A percentile compares a stretch with the other conserved stretches of the same genome.
Evolutionary conservation across 2,888 invertebrate genomes (phyloP).

Genomic region (Calameuta filiformis): DNA sequence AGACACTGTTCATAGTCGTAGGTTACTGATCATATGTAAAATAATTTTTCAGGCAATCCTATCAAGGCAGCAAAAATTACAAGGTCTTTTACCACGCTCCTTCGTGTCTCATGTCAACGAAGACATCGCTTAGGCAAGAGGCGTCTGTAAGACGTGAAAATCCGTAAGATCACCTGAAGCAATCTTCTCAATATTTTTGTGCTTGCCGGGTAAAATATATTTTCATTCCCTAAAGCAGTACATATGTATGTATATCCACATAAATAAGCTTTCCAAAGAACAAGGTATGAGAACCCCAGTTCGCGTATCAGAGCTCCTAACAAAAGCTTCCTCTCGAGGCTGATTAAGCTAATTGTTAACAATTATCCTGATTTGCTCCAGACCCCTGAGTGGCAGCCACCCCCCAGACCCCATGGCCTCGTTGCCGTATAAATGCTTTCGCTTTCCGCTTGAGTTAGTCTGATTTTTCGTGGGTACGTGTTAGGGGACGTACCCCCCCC

Average conservation of each 20-base stretch:
- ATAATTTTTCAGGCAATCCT: not conserved
- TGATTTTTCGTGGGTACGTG: slow-evolving; percentile 42
- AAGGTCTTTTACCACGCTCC: no score
- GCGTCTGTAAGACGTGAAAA: no score
- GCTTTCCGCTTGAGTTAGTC: slow-evolving; percentile 50
- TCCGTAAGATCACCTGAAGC: no score
- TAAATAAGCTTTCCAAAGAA: not conserved
- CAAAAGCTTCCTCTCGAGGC: slow-evolving; percentile 63
- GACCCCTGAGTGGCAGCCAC: slow-evolving; percentile 52
- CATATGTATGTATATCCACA: not conserved
- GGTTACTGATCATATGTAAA: not conserved
- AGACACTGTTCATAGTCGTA: not conserved
- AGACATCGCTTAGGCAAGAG: no score
- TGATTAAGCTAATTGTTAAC: slow-evolving; percentile 66
- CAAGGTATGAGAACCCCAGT: slow-evolving; percentile 8
- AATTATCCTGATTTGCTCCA: slow-evolving; percentile 65
- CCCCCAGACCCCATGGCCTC: slow-evolving; percentile 29
- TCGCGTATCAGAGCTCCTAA: slow-evolving; percentile 48
- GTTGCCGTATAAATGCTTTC: slow-evolving; percentile 50
- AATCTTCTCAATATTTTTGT: no score
- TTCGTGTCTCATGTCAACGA: no score
- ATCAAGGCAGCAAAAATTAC: not conserved
- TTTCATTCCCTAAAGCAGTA: not conserved
- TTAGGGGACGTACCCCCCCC: not conserved
- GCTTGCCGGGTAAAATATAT: not conserved